Conservation (phyloP, 2,888 invertebrate species). For the Lycophotia porphyrea region DNA sequence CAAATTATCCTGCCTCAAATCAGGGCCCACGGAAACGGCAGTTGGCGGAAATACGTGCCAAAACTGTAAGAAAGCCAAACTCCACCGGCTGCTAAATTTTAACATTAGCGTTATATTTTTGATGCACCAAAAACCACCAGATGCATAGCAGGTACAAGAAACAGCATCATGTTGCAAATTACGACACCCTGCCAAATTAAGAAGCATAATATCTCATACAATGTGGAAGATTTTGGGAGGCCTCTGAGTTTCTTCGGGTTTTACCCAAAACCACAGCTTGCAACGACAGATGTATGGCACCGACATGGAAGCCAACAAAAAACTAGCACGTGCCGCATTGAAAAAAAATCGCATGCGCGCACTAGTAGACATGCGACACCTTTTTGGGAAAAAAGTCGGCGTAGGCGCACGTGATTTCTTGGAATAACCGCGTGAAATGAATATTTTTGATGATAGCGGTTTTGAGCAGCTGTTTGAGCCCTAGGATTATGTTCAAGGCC, state of each 20-base stretch:
- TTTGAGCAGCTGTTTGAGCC: conserved; percentile 69
- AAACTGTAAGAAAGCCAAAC: conserved; percentile 62
- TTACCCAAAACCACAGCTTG: conserved; percentile 86
- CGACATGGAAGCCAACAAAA: conserved; percentile 85
- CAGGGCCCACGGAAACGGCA: conserved; percentile 53
- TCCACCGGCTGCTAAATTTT: conserved; percentile 69
- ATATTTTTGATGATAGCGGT: conserved; percentile 76
- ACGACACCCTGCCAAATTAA: conserved; percentile 71
- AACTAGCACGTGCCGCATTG: conserved; percentile 83
- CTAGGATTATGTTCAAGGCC: conserved; percentile 47
- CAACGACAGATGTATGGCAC: conserved; percentile 86
- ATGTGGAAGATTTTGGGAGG: conserved; percentile 3
- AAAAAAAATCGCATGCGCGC: conserved; percentile 88
- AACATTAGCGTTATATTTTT: conserved; percentile 82
- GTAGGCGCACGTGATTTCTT: conserved; percentile 80
- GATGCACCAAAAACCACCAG: conserved; percentile 86
- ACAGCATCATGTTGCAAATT: conserved; percentile 88
- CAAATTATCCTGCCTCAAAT: conserved; percentile 45
- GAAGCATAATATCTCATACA: conserved; percentile 22
- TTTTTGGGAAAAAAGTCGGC: conserved; percentile 75
- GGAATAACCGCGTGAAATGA: conserved; percentile 78
- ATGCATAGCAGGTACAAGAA: conserved; percentile 86
- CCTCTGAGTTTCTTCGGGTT: conserved; percentile 71
- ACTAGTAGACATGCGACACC: conserved; percentile 86
- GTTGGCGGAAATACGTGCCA: conserved; percentile 69